Conservation (phyloP, 2,797 vertebrate genomes). For the Squalus acanthias region DNA sequence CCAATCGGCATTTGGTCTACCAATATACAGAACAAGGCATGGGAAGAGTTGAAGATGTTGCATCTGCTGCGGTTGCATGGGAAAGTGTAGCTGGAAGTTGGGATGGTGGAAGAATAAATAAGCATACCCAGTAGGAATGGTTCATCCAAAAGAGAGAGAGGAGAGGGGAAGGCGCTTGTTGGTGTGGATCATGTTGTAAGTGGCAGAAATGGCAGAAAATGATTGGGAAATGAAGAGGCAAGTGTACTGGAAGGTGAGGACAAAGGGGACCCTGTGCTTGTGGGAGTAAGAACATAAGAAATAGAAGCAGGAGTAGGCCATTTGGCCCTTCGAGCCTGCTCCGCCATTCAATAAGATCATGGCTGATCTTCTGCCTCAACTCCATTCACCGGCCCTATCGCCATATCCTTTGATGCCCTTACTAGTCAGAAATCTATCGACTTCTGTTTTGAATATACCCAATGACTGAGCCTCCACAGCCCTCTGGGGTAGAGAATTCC, state of each 20-base stretch:
- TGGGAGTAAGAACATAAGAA: not conserved
- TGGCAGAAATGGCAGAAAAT: not conserved
- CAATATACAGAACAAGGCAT: not conserved
- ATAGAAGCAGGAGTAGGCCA: no score
- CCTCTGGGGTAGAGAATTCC: no score
- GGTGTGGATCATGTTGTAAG: not conserved
- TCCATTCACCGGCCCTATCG: no score
- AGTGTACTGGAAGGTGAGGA: not conserved
- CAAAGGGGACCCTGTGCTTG: not conserved
- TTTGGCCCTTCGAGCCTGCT: no score
- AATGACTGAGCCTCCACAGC: no score
- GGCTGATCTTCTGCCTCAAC: no score
- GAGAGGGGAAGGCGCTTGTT: not conserved
- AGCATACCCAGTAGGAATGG: not conserved
- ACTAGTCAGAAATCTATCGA: no score
- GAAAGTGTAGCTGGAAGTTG: not conserved
- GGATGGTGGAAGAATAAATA: not conserved
- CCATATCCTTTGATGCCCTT: no score
- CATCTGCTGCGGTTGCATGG: not conserved
- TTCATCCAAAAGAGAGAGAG: not conserved
- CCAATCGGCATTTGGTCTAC: not conserved
- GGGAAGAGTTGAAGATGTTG: not conserved
- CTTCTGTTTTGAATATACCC: no score
- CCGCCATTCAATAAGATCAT: no score
- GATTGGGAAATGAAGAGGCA: not conserved